phyloP scores from a whole-genome alignment of 2,888 invertebrate species.

The Apoda limacodes region DNA sequence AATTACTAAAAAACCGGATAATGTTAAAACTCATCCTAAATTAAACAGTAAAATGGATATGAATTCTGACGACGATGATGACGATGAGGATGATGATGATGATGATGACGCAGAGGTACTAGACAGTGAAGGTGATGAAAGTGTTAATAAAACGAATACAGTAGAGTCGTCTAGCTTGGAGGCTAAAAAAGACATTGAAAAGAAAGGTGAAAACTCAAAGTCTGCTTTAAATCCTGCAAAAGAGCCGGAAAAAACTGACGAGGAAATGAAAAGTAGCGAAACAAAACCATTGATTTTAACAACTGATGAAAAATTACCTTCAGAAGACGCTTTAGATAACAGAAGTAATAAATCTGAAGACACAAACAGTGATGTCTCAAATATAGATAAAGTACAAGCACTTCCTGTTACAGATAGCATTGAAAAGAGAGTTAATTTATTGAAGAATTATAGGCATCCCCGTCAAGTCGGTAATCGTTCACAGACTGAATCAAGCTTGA shows the following conservation, averaged over 20 bases:
- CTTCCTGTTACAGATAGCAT: constrained; percentile 26
- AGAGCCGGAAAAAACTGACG: constrained; percentile 19
- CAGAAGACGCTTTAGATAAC: constrained; percentile 52
- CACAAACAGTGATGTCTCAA: constrained; percentile 8
- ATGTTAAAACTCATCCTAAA: constrained; percentile 28
- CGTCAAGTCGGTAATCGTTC: constrained; percentile 40
- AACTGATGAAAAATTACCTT: constrained; percentile 53
- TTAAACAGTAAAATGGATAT: constrained; percentile 30
- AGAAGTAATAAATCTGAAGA: constrained; percentile 32
- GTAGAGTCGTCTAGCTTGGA: too few relatives aligned
- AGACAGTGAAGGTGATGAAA: constrained; percentile 11
- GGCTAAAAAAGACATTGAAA: too few relatives aligned
- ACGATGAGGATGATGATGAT: constrained; percentile 55
- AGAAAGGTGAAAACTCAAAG: constrained; percentile 8
- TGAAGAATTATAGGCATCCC: constrained; percentile 64
- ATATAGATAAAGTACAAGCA: background rate
- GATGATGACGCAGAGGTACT: constrained; percentile 30
- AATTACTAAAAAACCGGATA: constrained; percentile 34
- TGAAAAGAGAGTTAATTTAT: constrained; percentile 51
- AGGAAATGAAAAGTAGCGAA: constrained; percentile 22
- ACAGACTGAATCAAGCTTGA: constrained; percentile 52
- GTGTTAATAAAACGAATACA: constrained; percentile 5
- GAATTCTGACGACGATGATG: constrained; percentile 50
- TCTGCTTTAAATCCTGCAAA: constrained; percentile 18
- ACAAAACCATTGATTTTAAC: constrained; percentile 41